These are phyloP conservation scores for Philonicus albiceps DNA, from an alignment of 2,888 invertebrate genomes.

Conservation along the genomic window DNA sequence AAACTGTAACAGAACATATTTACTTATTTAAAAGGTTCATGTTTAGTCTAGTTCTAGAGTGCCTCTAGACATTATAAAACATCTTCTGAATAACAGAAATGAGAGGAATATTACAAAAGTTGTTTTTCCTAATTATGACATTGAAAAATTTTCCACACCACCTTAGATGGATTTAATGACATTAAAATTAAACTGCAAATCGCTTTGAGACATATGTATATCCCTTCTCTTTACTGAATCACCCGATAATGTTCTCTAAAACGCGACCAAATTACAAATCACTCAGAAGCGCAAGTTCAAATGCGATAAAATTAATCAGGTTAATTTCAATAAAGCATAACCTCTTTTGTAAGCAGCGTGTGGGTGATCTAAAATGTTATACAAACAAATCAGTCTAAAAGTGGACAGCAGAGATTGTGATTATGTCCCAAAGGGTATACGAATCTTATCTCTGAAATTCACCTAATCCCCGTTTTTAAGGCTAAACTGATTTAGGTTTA, in stretches of 20 bases:
- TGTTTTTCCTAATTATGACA: neutral
- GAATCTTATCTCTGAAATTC: neutral
- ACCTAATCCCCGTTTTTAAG: neutral
- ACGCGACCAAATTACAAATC: neutral
- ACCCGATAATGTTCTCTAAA: neutral
- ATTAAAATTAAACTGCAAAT: neutral
- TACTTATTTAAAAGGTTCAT: neutral
- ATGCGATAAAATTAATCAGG: slow-evolving; percentile 6
- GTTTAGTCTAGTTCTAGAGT: neutral
- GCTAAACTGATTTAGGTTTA: neutral
- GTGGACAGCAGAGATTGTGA: neutral
- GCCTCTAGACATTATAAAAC: neutral
- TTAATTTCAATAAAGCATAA: slow-evolving; percentile 19
- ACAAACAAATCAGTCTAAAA: neutral
- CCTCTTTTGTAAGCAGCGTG: neutral
- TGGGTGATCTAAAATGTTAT: neutral
- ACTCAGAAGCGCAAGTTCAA: neutral
- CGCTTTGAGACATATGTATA: neutral
- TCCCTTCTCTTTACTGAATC: neutral
- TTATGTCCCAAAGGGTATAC: neutral
- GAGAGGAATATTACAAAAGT: neutral
- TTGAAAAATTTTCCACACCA: neutral
- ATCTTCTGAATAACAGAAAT: too few relatives aligned
- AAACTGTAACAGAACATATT: neutral
- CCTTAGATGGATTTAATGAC: neutral